Evolutionary conservation across 2,888 invertebrate genomes (phyloP).

Genomic region (Orthosia gothica): DNA sequence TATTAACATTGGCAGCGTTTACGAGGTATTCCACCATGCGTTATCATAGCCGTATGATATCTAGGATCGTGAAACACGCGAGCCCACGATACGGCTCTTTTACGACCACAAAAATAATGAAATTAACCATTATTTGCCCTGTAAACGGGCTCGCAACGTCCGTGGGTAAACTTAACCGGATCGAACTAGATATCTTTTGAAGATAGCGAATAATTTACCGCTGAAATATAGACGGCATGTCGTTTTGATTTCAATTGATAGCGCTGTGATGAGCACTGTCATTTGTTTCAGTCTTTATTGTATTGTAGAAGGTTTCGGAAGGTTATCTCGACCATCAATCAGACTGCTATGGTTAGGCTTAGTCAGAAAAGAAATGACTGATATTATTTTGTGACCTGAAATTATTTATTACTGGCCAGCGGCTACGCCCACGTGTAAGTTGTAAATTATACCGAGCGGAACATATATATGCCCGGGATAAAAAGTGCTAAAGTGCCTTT

Average conservation of each 20-base stretch:
- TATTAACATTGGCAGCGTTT: constrained; percentile 33
- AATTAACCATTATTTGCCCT: constrained; percentile 81
- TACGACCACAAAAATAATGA: constrained; percentile 85
- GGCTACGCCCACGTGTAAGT: no score
- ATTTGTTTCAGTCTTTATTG: constrained; percentile 46
- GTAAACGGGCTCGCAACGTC: constrained; percentile 72
- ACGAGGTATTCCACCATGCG: constrained; percentile 33
- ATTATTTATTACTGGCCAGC: not conserved
- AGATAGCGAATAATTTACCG: constrained; percentile 52
- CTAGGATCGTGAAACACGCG: constrained; percentile 77
- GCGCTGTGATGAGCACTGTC: constrained; percentile 33
- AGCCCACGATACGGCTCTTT: constrained; percentile 77
- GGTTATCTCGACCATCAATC: constrained; percentile 54
- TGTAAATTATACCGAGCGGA: no score
- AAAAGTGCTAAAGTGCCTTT: no score
- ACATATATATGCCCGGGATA: no score
- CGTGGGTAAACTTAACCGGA: constrained; percentile 49
- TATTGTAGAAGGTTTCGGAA: constrained; percentile 25
- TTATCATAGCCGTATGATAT: constrained; percentile 43
- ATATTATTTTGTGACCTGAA: constrained; percentile 20
- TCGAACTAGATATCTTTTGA: constrained; percentile 59
- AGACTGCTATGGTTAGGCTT: constrained; percentile 3
- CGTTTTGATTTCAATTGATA: constrained; percentile 58
- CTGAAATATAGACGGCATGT: constrained; percentile 25
- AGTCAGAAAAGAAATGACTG: constrained; percentile 9